Conservation (phyloP, 2,888 invertebrate species). For the Leptopilina drosophilae region DNA sequence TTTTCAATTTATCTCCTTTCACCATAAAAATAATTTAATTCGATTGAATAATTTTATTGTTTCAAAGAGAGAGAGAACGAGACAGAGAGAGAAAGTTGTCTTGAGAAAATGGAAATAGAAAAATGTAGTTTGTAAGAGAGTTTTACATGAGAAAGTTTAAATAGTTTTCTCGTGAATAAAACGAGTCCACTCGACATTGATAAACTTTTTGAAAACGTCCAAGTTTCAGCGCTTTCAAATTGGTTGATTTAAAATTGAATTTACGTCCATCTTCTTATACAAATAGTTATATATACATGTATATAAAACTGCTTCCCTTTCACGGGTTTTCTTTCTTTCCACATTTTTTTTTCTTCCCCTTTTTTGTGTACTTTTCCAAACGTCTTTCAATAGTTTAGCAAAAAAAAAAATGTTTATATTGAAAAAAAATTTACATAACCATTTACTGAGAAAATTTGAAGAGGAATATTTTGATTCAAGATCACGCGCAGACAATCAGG, state of each 20-base stretch:
- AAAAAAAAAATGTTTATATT: no score
- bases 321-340: no score
- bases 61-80: no score
- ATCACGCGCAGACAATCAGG: slow-evolving; percentile 53
- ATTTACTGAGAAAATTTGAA: not conserved
- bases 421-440: slow-evolving; percentile 10
- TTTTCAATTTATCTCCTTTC: no score
- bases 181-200: not conserved
- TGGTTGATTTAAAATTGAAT: slow-evolving; percentile 18
- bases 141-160: not conserved
- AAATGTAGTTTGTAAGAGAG: not conserved
- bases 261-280: not conserved
- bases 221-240: slow-evolving; percentile 18
- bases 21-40: no score
- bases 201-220: not conserved
- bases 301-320: not conserved
- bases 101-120: not conserved
- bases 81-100: no score
- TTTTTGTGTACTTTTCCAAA: no score
- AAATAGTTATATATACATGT: not conserved
- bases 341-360: no score
- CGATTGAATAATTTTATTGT: no score
- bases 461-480: slow-evolving; percentile 21
- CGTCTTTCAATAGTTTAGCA: no score
- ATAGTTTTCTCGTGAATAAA: not conserved